These are phyloP conservation scores for Delichon dasypus DNA, from an alignment of 2,797 vertebrate species.

Conservation along the genomic window DNA sequence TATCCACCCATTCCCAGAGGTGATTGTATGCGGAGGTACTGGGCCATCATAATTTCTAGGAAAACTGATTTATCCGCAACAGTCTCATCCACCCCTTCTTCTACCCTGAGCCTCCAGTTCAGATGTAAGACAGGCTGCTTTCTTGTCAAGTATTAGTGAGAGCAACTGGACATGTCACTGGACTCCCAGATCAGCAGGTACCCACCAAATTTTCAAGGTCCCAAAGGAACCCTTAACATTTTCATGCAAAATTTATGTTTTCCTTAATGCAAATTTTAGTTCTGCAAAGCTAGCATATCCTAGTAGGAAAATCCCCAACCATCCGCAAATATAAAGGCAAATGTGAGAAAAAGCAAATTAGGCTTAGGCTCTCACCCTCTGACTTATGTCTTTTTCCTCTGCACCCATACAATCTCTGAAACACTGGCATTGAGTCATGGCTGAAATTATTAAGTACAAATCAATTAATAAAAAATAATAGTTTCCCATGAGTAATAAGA, in stretches of 20 bases:
- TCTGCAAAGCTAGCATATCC: background rate
- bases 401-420: background rate
- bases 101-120: background rate
- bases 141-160: background rate
- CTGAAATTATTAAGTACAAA: background rate
- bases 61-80: background rate
- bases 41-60: background rate
- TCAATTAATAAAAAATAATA: conserved; percentile 28
- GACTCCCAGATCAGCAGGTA: background rate
- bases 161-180: background rate
- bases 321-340: background rate
- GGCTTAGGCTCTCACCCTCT: background rate
- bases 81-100: background rate
- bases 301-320: background rate
- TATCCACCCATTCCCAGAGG: background rate
- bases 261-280: background rate
- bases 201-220: background rate
- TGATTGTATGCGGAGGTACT: background rate
- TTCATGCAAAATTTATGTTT: background rate
- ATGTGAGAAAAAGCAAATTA: background rate
- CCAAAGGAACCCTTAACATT: background rate
- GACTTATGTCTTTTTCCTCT: background rate
- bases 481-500: conserved; percentile 15
- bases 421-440: background rate
- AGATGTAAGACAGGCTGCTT: background rate